Evolutionary conservation across 2,113 vertebrate genomes (phyloP).

Genomic region (Choloepus hoffmanni): DNA sequence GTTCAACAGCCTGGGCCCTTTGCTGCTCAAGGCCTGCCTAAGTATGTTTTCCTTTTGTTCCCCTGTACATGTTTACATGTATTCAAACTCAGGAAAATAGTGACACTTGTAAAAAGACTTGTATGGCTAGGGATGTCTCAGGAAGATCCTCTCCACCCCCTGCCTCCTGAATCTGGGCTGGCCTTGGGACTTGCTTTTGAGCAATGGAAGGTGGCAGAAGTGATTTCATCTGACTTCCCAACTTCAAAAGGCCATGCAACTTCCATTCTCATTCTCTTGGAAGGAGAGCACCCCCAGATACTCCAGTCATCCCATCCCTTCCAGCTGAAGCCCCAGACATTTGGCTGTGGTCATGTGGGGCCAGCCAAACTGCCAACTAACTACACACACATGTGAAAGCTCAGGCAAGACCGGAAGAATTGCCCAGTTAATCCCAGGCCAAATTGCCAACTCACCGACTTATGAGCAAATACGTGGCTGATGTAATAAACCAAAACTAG

Average conservation of each 20-base stretch:
- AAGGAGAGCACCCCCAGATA: background rate
- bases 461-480: background rate
- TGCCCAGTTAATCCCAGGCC: background rate
- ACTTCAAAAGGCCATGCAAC: background rate
- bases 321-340: background rate
- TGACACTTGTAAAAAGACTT: background rate
- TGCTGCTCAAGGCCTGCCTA: background rate
- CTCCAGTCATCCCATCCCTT: background rate
- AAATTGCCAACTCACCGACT: background rate
- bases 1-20: background rate
- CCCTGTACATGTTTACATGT: background rate
- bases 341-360: background rate
- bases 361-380: background rate
- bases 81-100: background rate
- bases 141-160: too few species aligned
- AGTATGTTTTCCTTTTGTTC: background rate
- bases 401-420: background rate
- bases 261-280: background rate
- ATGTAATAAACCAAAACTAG: background rate
- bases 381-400: background rate
- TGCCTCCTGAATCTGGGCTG: background rate
- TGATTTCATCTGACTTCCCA: background rate
- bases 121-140: too few species aligned
- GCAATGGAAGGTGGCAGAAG: background rate
- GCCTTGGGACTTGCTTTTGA: background rate